These are phyloP conservation scores for Porphyrio hochstetteri DNA, from an alignment of 2,113 vertebrate species.

Conservation along the genomic window DNA sequence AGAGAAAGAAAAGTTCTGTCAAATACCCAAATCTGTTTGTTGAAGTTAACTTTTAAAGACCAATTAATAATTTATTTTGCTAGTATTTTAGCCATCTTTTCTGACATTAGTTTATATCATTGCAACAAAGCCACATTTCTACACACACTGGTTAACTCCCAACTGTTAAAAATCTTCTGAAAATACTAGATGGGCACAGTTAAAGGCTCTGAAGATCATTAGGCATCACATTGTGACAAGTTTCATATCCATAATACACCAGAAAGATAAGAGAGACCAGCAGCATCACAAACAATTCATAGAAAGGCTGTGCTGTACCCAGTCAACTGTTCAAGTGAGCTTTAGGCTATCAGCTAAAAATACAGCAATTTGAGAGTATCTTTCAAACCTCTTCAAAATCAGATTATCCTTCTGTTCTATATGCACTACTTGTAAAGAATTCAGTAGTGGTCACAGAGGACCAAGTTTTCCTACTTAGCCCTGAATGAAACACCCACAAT, in stretches of 20 bases:
- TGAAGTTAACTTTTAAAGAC: background rate
- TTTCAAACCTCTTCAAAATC: background rate
- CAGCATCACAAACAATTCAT: background rate
- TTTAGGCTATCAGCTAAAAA: background rate
- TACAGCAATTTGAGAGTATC: background rate
- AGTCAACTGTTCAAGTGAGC: background rate
- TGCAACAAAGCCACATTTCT: background rate
- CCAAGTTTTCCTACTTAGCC: background rate
- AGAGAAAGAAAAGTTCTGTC: background rate
- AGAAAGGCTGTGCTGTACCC: background rate
- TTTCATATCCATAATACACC: background rate
- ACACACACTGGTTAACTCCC: background rate
- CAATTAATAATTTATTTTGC: background rate
- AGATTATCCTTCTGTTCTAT: background rate
- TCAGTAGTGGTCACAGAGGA: background rate
- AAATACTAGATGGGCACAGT: background rate
- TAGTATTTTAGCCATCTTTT: background rate
- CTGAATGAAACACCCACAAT: background rate
- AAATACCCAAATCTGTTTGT: background rate
- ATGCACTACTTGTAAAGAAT: background rate
- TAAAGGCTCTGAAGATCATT: background rate
- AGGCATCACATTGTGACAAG: background rate
- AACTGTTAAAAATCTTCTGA: background rate
- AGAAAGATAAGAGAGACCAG: background rate
- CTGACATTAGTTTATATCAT: background rate